Evolutionary conservation across 2,113 vertebrate species (phyloP).

Genomic region (Anseranas semipalmata): DNA sequence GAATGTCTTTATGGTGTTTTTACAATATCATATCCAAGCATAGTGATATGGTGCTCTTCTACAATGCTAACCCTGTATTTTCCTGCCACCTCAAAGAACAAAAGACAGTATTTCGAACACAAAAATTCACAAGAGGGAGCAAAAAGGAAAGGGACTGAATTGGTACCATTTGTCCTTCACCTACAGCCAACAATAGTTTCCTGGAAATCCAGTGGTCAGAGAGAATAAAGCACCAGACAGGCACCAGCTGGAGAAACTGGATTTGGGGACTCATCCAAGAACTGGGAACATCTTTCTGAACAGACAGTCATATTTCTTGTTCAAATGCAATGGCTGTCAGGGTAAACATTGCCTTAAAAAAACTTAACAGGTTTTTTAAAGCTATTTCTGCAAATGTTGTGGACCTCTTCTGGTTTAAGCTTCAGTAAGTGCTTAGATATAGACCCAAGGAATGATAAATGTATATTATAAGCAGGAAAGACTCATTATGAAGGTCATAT

Average conservation of each 20-base stretch:
- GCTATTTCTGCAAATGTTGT: neutral
- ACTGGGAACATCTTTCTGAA: constrained; percentile 33
- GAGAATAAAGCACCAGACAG: constrained; percentile 28
- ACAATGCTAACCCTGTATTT: neutral
- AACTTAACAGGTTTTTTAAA: neutral
- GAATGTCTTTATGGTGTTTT: neutral
- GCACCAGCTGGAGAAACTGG: constrained; percentile 50
- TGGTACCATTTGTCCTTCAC: neutral
- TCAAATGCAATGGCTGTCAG: constrained; percentile 41
- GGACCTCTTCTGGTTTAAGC: neutral
- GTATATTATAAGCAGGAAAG: neutral
- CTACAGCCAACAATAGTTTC: neutral
- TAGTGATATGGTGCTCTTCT: neutral
- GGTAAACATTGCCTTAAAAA: constrained; percentile 37
- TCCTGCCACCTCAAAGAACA: neutral
- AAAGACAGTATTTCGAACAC: neutral
- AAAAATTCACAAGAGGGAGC: neutral
- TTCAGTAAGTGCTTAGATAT: neutral
- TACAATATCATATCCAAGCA: neutral
- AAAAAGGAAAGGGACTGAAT: neutral
- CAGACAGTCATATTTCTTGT: constrained; percentile 31
- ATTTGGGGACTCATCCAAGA: constrained; percentile 63
- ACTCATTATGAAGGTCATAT: neutral
- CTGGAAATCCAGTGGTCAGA: constrained; percentile 29
- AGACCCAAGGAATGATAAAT: neutral